phyloP scores from a whole-genome alignment of 2,113 vertebrate genomes.

The Tachysurus vachellii region DNA sequence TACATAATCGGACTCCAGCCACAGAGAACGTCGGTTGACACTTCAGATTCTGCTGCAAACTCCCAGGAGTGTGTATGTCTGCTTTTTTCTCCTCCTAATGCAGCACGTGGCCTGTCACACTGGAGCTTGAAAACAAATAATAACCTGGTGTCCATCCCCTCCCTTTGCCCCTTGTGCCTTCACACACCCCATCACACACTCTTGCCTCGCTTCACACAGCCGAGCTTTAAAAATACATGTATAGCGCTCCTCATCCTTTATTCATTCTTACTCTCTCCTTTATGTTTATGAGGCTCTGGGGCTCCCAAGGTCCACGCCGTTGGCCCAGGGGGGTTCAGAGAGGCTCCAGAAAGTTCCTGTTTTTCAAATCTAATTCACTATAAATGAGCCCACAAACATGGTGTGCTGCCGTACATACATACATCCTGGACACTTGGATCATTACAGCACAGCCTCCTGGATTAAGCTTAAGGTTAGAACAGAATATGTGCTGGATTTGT shows the following conservation, averaged over 20 bases:
- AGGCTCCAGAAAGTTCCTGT: conserved; percentile 69
- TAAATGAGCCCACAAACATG: conserved; percentile 60
- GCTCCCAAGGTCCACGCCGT: conserved; percentile 59
- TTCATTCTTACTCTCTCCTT: conserved; percentile 75
- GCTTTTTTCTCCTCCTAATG: conserved; percentile 28
- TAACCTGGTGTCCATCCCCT: conserved; percentile 46
- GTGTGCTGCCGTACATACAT: conserved; percentile 51
- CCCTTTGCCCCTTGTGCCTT: conserved; percentile 43
- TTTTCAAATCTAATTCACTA: conserved; percentile 68
- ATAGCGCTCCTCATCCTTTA: conserved; percentile 78
- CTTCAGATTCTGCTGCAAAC: conserved; percentile 29
- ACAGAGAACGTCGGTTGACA: conserved; percentile 17
- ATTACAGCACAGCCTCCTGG: conserved; percentile 28
- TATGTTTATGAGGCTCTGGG: conserved; percentile 76
- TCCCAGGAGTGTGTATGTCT: conserved; percentile 16
- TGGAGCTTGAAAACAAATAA: conserved; percentile 48
- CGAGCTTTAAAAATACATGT: conserved; percentile 80
- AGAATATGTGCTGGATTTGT: background rate
- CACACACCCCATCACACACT: conserved; percentile 49
- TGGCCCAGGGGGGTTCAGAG: conserved; percentile 65
- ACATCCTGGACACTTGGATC: conserved; percentile 35
- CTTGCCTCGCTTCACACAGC: conserved; percentile 75
- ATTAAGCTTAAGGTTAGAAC: conserved; percentile 13
- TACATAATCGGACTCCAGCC: conserved; percentile 6
- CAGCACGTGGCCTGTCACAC: conserved; percentile 43